Evolutionary conservation across 2,113 vertebrate species (phyloP).

Genomic region (Zosterops japonicus): DNA sequence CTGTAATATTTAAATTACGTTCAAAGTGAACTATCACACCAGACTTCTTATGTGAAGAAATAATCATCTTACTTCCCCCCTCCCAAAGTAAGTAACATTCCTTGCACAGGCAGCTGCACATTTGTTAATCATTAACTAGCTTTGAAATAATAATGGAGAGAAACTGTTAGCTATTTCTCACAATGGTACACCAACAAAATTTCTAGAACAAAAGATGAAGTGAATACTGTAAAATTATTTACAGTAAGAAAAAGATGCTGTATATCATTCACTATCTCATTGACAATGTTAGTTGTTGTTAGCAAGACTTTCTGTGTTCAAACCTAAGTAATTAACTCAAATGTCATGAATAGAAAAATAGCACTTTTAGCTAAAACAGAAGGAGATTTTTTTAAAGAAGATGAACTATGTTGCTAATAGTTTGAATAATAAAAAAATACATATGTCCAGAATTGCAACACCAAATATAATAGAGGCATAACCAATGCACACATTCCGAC

Average conservation of each 20-base stretch:
- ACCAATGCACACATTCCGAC: constrained; percentile 61
- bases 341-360: constrained; percentile 6
- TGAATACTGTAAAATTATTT: constrained; percentile 52
- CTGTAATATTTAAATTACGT: not conserved
- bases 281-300: constrained; percentile 67
- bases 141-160: not conserved
- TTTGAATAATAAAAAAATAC: constrained; percentile 14
- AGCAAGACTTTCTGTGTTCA: constrained; percentile 69
- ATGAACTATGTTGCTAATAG: constrained; percentile 18
- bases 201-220: constrained; percentile 26
- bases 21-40: not conserved
- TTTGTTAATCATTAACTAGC: constrained; percentile 72
- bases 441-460: not conserved
- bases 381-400: not conserved
- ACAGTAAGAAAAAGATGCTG: constrained; percentile 45
- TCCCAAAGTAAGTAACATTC: constrained; percentile 67
- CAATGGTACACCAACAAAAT: not conserved
- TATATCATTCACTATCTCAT: constrained; percentile 71
- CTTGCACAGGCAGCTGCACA: constrained; percentile 52
- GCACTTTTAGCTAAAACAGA: not conserved
- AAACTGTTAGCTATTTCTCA: not conserved
- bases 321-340: constrained; percentile 66
- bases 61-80: not conserved
- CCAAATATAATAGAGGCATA: constrained; percentile 51
- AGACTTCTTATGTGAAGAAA: constrained; percentile 17